A percentile compares a stretch with the other conserved stretches of the same genome.
These are phyloP conservation scores for Melinaea marsaeus DNA, from an alignment of 2,888 invertebrate species.

Conservation along the genomic window DNA sequence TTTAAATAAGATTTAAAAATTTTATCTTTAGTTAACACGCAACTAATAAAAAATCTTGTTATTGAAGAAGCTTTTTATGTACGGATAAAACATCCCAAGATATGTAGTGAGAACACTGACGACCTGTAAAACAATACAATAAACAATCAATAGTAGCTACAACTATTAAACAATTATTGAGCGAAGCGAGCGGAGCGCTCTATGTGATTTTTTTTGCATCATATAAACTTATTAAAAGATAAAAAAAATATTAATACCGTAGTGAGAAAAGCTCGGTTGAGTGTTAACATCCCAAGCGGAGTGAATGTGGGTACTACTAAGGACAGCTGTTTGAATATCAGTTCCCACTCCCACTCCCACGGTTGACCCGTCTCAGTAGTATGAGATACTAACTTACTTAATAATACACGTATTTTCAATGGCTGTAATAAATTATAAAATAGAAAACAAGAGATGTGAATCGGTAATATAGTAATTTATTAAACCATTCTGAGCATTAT, in stretches of 20 bases:
- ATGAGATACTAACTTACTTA: neutral
- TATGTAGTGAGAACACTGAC: neutral
- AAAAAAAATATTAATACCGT: neutral
- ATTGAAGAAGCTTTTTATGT: no score
- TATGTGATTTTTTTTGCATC: no score
- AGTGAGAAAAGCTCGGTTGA: neutral
- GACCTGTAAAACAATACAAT: neutral
- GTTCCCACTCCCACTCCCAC: neutral
- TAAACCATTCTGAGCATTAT: no score
- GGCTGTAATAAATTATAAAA: neutral
- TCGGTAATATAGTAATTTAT: neutral
- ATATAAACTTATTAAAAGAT: neutral
- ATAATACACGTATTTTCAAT: neutral
- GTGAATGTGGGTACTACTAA: neutral
- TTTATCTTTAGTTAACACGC: no score
- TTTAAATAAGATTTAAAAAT: no score
- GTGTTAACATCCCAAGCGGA: neutral
- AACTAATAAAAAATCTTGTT: no score
- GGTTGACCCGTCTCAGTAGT: neutral
- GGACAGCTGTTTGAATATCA: neutral
- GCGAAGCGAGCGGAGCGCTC: no score
- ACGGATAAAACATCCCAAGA: neutral
- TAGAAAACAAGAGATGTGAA: neutral
- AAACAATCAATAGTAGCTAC: neutral
- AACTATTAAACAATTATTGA: neutral